Percentiles rank a stretch among this genome's conserved stretches.
Evolutionary conservation across 64 coral and sea anemone species (phyloP).

Genomic region (Actinia tenebrosa): DNA sequence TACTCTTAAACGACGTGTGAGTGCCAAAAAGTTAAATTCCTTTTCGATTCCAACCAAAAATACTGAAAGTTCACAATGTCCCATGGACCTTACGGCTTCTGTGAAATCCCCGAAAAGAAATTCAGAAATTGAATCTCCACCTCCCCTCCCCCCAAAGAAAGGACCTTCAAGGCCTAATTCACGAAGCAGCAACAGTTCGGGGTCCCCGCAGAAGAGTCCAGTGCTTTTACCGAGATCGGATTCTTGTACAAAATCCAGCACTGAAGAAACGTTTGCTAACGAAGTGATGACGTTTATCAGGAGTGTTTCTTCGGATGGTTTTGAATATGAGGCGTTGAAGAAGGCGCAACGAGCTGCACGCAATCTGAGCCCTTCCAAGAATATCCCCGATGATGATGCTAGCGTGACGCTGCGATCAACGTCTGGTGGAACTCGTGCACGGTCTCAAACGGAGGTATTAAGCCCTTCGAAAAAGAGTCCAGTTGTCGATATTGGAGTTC

Average conservation of each 20-base stretch:
- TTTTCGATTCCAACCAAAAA: background rate
- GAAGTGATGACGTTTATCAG: background rate
- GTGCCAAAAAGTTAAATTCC: constrained; percentile 1
- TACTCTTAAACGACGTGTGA: background rate
- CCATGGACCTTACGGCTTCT: background rate
- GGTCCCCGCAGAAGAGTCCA: background rate
- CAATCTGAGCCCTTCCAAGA: background rate
- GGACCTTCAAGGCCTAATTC: background rate
- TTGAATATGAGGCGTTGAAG: background rate
- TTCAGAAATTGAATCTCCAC: background rate
- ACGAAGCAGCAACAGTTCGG: background rate
- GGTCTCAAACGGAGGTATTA: background rate
- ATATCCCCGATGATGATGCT: background rate
- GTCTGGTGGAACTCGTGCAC: background rate
- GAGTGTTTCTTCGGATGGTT: background rate
- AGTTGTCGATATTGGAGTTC: background rate
- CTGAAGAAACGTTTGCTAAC: background rate
- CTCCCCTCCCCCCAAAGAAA: background rate
- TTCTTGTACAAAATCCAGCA: background rate
- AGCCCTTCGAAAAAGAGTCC: background rate
- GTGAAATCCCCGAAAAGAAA: background rate
- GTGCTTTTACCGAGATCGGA: background rate
- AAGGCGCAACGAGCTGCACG: background rate
- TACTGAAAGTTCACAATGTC: background rate
- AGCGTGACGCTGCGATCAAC: background rate